Evolutionary conservation across 2,888 invertebrate species (phyloP).

Genomic region (Philhelius pedissequus): DNA sequence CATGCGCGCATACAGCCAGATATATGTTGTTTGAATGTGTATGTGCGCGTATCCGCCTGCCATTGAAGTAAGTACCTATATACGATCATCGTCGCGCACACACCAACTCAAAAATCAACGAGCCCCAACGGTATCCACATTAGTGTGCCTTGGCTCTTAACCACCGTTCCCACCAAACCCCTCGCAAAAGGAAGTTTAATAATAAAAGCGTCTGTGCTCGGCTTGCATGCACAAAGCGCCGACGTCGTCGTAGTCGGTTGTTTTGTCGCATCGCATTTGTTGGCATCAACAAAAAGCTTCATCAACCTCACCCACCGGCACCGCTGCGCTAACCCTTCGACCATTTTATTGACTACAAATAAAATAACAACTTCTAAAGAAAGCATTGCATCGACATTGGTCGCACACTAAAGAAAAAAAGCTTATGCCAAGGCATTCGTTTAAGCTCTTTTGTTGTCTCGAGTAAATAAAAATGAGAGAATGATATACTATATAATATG

Average conservation of each 20-base stretch:
- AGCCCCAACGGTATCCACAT: constrained; percentile 34
- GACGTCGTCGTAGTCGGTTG: constrained; percentile 40
- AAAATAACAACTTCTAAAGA: not conserved
- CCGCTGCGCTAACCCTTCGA: not conserved
- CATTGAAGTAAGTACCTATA: constrained; percentile 8
- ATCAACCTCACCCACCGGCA: not conserved
- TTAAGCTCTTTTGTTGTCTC: no score
- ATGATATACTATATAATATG: no score
- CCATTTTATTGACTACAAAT: constrained; percentile 4
- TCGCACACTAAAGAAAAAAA: not conserved
- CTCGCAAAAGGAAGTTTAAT: constrained; percentile 34
- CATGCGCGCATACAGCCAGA: constrained; percentile 52
- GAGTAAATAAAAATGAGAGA: not conserved
- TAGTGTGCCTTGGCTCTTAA: not conserved
- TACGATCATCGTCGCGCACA: constrained; percentile 11
- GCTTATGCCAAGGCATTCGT: not conserved
- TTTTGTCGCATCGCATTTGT: constrained; percentile 47
- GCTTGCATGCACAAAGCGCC: constrained; percentile 60
- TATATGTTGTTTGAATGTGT: constrained; percentile 7
- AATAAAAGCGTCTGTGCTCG: constrained; percentile 65
- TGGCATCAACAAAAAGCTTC: constrained; percentile 44
- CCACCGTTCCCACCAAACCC: not conserved
- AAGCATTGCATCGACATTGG: constrained; percentile 4
- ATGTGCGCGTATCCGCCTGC: constrained; percentile 51
- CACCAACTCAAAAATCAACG: constrained; percentile 48